Evolutionary conservation across 2,113 vertebrate genomes (phyloP).

Genomic region (Aramus guarauna): DNA sequence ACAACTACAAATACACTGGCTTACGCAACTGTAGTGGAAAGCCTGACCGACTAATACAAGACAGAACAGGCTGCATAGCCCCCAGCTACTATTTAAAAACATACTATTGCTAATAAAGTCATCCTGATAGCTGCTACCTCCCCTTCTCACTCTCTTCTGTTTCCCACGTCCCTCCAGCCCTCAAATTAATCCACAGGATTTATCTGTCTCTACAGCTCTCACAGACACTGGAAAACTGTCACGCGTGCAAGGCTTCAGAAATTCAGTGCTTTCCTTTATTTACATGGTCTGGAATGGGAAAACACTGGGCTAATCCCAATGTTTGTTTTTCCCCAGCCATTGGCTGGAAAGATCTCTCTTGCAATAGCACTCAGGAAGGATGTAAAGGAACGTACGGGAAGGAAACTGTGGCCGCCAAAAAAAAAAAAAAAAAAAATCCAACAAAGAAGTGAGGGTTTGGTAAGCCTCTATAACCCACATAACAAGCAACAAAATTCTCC

Average conservation of each 20-base stretch:
- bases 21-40: conserved; percentile 36
- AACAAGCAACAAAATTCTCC: background rate
- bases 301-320: background rate
- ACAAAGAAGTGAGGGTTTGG: background rate
- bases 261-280: background rate
- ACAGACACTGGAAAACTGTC: background rate
- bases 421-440: background rate
- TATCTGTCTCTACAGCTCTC: background rate
- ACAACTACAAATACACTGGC: conserved; percentile 14
- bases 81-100: background rate
- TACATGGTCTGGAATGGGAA: background rate
- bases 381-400: background rate
- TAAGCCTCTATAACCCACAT: background rate
- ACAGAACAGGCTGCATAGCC: background rate
- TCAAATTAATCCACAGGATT: background rate
- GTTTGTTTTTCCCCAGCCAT: background rate
- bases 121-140: background rate
- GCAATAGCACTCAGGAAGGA: background rate
- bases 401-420: background rate
- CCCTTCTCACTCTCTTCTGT: background rate
- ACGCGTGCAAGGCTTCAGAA: background rate
- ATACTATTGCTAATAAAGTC: background rate
- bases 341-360: background rate
- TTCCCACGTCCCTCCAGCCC: background rate
- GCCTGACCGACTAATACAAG: conserved; percentile 28